Base-by-base conservation (phyloP, 1,140 invertebrate genomes). In the Panagrolaimus sp. region DNA sequence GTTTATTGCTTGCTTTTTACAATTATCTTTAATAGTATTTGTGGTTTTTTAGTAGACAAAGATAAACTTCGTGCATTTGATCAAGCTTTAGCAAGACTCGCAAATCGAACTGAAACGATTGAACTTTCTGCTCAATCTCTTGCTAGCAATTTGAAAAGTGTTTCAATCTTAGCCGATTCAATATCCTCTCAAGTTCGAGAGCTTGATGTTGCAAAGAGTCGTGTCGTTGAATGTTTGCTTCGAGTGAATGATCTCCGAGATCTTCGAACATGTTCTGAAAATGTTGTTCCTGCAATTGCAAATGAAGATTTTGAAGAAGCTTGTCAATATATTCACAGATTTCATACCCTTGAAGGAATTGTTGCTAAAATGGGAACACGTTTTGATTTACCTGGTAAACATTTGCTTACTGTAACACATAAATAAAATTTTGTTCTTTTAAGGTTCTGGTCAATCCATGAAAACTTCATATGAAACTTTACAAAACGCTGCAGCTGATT, bases 241-340 rank as follows among this genome's bases (percentile, higher is more conserved):
- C 86, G 94, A 73, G 94, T 98, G 0, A 92, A 95, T 82, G 96
- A 99, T 85, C 87, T 98, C 24, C 88, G 97, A 69, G 96, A 98
- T 85, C 86, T 99, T 24, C 92, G 96, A 83, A 88, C 93, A 58
- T 97, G 94, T 83, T 94, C 92, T 71, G 91, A 96, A 84, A 94
- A 94, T 55, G 94, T 98, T 0, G 90, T 93, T 71, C 89, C 90
- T 55, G 94, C 94, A 12, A 89, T 98, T 32, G 88, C 89, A 75
- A 90, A 92, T 82, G 93, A 96, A 85, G 86, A 86, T 76, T 87
- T 87, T 81, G 88, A 88, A 76, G 90, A 94, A 86, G 95, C 93
- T 71, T 94, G 95, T 21, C 91, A 89, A 15, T 94, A 97, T 83
- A 90, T 98, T 62, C 91, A 96, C 79, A 87, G 95, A 62, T 99